These are phyloP conservation scores for Corythornis madagascariensis DNA, from an alignment of 2,113 vertebrate genomes.

Conservation along the genomic window DNA sequence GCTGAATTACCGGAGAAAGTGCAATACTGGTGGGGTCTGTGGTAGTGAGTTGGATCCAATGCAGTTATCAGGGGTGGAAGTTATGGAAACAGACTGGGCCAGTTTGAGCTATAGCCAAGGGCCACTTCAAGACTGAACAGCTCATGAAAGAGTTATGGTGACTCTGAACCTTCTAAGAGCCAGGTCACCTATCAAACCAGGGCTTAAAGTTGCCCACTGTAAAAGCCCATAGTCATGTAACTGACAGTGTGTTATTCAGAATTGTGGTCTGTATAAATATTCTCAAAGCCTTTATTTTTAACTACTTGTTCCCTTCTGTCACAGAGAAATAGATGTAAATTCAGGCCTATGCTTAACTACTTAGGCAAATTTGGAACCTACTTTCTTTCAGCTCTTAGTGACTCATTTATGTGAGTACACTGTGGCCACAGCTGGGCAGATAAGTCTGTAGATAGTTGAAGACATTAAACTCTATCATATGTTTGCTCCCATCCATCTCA, in stretches of 20 bases:
- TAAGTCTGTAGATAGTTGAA: neutral
- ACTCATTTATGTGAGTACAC: neutral
- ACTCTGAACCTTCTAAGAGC: neutral
- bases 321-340: neutral
- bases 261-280: neutral
- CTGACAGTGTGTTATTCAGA: neutral
- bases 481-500: neutral
- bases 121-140: neutral
- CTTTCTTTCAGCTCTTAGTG: neutral
- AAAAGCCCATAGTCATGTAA: neutral
- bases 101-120: neutral
- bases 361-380: neutral
- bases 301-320: neutral
- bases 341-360: neutral
- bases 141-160: neutral
- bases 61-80: neutral
- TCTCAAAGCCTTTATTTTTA: neutral
- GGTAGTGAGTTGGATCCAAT: no score
- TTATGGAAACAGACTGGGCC: neutral
- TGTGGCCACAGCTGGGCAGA: neutral
- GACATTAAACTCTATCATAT: neutral
- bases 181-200: neutral
- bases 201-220: neutral
- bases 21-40: neutral
- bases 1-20: neutral